Evolutionary conservation across 2,888 invertebrate species (phyloP), one percentile per base, ranked within the genome.

Genomic region (Allolobophora icterica): DNA sequence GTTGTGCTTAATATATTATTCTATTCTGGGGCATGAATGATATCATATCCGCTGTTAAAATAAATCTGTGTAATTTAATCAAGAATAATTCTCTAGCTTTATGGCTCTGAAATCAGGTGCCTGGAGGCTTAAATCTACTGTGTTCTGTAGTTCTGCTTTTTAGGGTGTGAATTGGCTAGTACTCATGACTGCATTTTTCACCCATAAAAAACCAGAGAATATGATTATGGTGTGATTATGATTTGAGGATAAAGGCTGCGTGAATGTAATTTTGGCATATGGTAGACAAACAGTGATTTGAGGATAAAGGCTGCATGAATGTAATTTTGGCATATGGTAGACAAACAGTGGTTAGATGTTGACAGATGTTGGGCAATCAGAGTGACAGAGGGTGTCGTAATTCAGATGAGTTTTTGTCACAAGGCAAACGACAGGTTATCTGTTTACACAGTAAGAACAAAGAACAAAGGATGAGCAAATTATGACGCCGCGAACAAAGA

Each of bases 11-110:
- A n/a, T 71, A n/a, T 71, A 71, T 71, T 71, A 71, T 71, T 71
- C 71, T 71, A 71, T 30, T 71, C 71, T n/a, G 71, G n/a, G 30
- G 8, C 71, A 71, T 71, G n/a, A 6, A 11, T 71, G n/a, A n/a
- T 71, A n/a, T n/a, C 71, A 71, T 71, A 71, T 71, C 71, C n/a
- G 71, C 71, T 71, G n/a, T 71, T n/a, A 71, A 58, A 71, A 71
- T 71, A n/a, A 71, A 71, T 71, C 71, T n/a, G n/a, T n/a, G n/a
- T n/a, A n/a, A 71, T 71, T 71, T 71, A 71, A 71, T 71, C 13
- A 11, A n/a, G 71, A n/a, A 17, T 71, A 13, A 0, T 8, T 30
- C 11, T 71, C 8, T 24, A 5, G 58, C 58, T 58, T 24, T 58
- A 58, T 58, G 58, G 30, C 11, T 71, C n/a, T 71, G n/a, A 71